These are phyloP conservation scores for Pyrrhosoma nymphula DNA, from an alignment of 2,888 invertebrate genomes.

Conservation along the genomic window DNA sequence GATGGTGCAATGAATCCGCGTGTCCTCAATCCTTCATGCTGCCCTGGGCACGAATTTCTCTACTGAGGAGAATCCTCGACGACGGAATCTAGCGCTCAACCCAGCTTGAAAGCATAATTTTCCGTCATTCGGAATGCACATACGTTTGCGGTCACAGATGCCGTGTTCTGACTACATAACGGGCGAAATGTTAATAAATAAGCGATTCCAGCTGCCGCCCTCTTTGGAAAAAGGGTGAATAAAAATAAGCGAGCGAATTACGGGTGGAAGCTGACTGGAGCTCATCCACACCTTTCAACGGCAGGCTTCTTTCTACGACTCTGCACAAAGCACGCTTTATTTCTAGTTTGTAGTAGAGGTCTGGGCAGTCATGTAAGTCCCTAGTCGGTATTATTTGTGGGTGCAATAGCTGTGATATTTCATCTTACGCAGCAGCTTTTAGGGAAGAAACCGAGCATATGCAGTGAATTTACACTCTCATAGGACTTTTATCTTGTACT, in stretches of 20 bases:
- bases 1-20: neutral
- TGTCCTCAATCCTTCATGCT: neutral
- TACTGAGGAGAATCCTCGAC: neutral
- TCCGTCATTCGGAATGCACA: neutral
- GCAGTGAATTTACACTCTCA: too few species aligned
- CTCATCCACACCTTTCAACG: neutral
- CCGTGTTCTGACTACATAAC: neutral
- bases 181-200: neutral
- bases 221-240: neutral
- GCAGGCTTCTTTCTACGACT: neutral
- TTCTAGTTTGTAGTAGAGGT: neutral
- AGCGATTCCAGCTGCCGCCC: neutral
- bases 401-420: too few species aligned
- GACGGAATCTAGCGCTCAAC: neutral
- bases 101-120: neutral
- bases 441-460: too few species aligned
- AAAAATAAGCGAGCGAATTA: neutral
- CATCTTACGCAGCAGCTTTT: too few species aligned
- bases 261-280: neutral
- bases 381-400: neutral
- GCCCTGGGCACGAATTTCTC: neutral
- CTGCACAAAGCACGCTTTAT: neutral
- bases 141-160: neutral
- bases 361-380: neutral
- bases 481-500: too few species aligned